Evolutionary conservation across 2,797 vertebrate genomes (phyloP), one percentile per base, ranked within the genome.

Genomic region (Sphaeramia orbicularis): DNA sequence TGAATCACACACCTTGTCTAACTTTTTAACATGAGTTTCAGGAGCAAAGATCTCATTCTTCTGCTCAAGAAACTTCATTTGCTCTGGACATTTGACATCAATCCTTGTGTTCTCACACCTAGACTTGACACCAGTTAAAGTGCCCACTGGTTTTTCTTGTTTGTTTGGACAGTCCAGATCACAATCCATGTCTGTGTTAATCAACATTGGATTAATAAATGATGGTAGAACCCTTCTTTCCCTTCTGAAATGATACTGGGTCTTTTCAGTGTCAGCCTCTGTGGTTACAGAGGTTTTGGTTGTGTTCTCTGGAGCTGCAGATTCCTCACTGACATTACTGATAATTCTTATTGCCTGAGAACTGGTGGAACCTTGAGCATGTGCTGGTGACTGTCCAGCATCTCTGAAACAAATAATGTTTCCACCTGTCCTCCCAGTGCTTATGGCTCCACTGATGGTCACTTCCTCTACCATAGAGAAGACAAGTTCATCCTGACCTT

Each of bases 401-500:
- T 98, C 97, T 79, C 95, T 95, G 86, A 98, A 96, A 74, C 95
- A 97, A 86, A 98, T 95, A 53, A 98, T 95, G 79, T 96, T 98
- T 43, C 95, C 94, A 0, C 95, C 95, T 3, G 96, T 93, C 35
- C 86, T 93, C 0, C 93, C 95, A 0, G 91, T 93, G 62, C 95
- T 93, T 38, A 96, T 79, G 32, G 94, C 93, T 11, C 96, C 96
- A 14, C 95, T 96, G 73, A 98, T 95, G 73, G 96, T 97, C 76
- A 99, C 94, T 71, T 99, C 98, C 88, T 99, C 97, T 63, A 98
- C 97, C 84, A 99, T 93, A 0, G 97, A 98, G 83, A 98, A 99
- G 11, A 99, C 97, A 48, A 99, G 92, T 88, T 99, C 98, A 0
- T 99, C 98, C 32, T 99, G 96, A 32, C 97, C 97, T 1, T 95